Evolutionary conservation across 1,140 invertebrate species (phyloP).

Genomic region (Brachionus sp.): DNA sequence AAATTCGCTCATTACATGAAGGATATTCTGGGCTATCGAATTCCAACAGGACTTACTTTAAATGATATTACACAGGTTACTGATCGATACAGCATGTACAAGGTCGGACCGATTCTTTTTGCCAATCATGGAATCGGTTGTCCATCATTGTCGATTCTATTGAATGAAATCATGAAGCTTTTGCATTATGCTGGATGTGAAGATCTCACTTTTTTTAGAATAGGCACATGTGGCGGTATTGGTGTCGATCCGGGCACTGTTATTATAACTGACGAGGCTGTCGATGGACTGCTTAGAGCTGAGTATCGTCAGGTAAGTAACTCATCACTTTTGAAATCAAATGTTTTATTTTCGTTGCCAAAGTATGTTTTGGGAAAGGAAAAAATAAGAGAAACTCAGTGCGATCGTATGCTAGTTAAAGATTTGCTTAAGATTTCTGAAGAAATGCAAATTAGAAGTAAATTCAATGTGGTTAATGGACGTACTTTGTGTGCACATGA

Average conservation of each 20-base stretch:
- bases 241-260: slow-evolving; percentile 81
- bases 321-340: not conserved
- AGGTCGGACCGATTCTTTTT: slow-evolving; percentile 87
- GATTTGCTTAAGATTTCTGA: not conserved
- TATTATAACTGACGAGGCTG: slow-evolving; percentile 78
- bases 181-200: slow-evolving; percentile 79
- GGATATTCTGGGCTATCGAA: slow-evolving; percentile 78
- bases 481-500: slow-evolving; percentile 93
- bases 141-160: slow-evolving; percentile 81
- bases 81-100: slow-evolving; percentile 92
- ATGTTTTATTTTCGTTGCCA: not conserved
- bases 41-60: slow-evolving; percentile 78
- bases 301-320: slow-evolving; percentile 34
- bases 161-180: slow-evolving; percentile 88
- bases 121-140: slow-evolving; percentile 93
- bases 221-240: slow-evolving; percentile 88
- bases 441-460: not conserved
- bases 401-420: not conserved
- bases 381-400: slow-evolving; percentile 30
- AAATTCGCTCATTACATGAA: slow-evolving; percentile 85
- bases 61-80: slow-evolving; percentile 82
- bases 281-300: slow-evolving; percentile 62
- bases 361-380: slow-evolving; percentile 42
- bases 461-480: slow-evolving; percentile 65
- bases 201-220: slow-evolving; percentile 80